A percentile compares a stretch with the other conserved stretches of the same genome.
These are phyloP conservation scores for Linurgus olivaceus DNA, from an alignment of 2,797 vertebrate genomes.

Conservation along the genomic window DNA sequence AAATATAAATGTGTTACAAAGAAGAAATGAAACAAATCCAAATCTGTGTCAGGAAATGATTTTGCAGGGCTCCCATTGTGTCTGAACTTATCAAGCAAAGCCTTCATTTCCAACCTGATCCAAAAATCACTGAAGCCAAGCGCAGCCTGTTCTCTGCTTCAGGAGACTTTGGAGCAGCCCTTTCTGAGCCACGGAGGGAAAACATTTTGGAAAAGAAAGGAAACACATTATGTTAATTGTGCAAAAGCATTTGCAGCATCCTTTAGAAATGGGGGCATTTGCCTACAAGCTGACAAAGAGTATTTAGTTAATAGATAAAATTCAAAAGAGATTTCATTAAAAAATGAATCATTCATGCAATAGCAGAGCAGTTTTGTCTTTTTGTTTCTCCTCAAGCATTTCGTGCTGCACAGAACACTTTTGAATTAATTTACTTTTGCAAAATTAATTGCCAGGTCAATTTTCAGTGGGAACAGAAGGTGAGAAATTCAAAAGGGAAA, in stretches of 20 bases:
- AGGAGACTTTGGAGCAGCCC: background rate
- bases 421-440: background rate
- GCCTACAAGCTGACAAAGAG: background rate
- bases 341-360: background rate
- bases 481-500: background rate
- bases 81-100: background rate
- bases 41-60: background rate
- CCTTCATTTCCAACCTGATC: background rate
- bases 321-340: background rate
- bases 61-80: background rate
- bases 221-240: background rate
- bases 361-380: background rate
- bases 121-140: slow-evolving; percentile 1
- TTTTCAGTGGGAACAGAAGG: background rate
- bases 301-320: background rate
- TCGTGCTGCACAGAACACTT: background rate
- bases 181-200: background rate
- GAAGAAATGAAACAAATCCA: background rate
- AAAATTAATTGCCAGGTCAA: background rate
- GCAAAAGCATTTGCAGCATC: background rate
- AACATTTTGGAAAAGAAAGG: background rate
- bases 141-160: background rate
- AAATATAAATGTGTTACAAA: background rate
- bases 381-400: background rate
- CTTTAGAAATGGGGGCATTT: background rate